Percentiles rank a stretch among this genome's conserved stretches.
Conservation (phyloP, 2,797 vertebrate species). For the Melanotaenia boesemani region DNA sequence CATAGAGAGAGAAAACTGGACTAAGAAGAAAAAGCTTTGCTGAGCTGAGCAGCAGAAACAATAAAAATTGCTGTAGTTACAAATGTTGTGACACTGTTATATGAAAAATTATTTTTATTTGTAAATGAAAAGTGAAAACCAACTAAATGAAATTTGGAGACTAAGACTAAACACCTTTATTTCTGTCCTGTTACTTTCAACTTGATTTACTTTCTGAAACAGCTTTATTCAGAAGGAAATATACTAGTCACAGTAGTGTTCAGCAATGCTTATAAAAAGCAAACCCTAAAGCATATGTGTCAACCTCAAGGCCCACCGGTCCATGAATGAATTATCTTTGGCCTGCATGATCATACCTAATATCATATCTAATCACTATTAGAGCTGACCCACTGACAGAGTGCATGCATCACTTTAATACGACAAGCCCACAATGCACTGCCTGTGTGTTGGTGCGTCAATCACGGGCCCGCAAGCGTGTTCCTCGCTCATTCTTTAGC, state of each 20-base stretch:
- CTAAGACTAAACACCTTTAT: no score
- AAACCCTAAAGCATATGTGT: no score
- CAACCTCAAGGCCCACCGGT: no score
- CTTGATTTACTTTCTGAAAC: background rate
- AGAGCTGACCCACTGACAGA: no score
- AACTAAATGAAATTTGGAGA: background rate
- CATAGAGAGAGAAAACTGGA: background rate
- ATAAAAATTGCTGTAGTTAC: background rate
- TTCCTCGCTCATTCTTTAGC: no score
- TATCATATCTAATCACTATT: no score
- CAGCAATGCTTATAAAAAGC: background rate
- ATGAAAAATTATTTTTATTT: background rate
- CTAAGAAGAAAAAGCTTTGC: background rate
- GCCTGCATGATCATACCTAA: no score
- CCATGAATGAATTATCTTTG: no score
- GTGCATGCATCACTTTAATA: no score
- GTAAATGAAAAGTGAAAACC: background rate
- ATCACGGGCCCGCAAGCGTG: no score
- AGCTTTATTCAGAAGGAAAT: background rate
- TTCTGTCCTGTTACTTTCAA: conserved; percentile 1
- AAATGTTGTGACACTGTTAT: background rate
- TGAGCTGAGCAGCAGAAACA: background rate
- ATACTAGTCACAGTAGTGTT: background rate
- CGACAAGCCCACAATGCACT: no score
- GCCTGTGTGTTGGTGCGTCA: no score